Evolutionary conservation across 2,888 invertebrate genomes (phyloP), one percentile per base, ranked within the genome.

Genomic region (Thalpophila matura): DNA sequence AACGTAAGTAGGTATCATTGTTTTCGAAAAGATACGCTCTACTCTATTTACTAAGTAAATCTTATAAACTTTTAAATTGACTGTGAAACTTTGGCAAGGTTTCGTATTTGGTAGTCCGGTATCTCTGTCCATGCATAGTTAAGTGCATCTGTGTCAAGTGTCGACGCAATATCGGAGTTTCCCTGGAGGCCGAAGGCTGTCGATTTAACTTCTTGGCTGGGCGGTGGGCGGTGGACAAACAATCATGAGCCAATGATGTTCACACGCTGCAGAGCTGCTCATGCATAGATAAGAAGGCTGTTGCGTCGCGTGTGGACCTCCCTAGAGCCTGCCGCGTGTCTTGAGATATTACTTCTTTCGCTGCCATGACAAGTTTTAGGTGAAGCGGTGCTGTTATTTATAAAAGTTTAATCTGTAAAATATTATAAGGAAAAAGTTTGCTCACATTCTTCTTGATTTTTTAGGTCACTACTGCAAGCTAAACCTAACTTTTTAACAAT

Each of bases 51-150:
- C 10, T 16, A 31, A 51, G 56, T 74, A 37, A 45, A 56, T 56
- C 26, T 50, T 50, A 71, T 84, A 79, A 87, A 87, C 82, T 91
- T 89, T 85, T 86, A 90, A 89, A 86, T 89, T 84, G 83, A 82
- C 79, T 85, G 77, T 81, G 82, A 87, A 89, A 90, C 83, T 90
- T 89, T 79, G 84, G 75, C 86, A 82, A 86, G 86, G 85, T 84
- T 86, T 84, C 82, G 85, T 89, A 86, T 90, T 87, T 81, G 88
- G 67, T 86, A 86, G 85, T 86, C 80, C 82, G 77, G 86, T 81
- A 89, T 89, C 92, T 92, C 92, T 89, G 89, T 85, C 90, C 93
- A 93, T 93, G 92, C 93, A 93, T 93, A 93, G 89, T 89, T 90
- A 92, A 92, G 91, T 91, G 90, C 92, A 91, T 89, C 87, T 86